phyloP scores from a whole-genome alignment of 2,888 invertebrate genomes.

The Cheilosia vulpina region DNA sequence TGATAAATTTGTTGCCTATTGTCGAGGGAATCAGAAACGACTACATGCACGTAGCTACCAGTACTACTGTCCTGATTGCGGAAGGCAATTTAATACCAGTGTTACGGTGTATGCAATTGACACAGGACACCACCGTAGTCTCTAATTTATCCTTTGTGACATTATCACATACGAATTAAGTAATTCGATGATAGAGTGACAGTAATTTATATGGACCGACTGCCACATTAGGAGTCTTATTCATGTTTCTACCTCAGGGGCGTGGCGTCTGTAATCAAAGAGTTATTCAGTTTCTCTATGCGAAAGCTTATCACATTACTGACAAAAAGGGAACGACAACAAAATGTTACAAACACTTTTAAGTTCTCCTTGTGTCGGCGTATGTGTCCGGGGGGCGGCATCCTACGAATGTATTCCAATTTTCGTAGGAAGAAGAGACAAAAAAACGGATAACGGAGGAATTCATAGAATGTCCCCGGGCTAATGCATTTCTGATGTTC shows the following conservation, averaged over 20 bases:
- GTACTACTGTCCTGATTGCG: background rate
- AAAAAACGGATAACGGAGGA: conserved; percentile 10
- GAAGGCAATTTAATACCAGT: background rate
- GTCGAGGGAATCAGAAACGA: conserved; percentile 17
- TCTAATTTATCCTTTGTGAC: conserved; percentile 39
- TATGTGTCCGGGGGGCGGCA: conserved; percentile 35
- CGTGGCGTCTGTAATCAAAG: conserved; percentile 16
- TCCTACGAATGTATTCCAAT: conserved; percentile 41
- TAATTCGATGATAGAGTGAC: conserved; percentile 22
- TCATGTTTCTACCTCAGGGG: conserved; percentile 1
- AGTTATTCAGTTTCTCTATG: conserved; percentile 3
- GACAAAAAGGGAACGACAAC: conserved; percentile 12
- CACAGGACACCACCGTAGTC: conserved; percentile 6
- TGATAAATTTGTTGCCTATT: conserved; percentile 55
- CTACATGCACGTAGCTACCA: background rate
- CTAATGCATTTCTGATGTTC: conserved; percentile 72
- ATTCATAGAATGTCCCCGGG: conserved; percentile 45
- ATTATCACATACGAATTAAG: conserved; percentile 37
- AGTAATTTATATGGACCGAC: conserved; percentile 25
- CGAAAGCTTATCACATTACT: conserved; percentile 28
- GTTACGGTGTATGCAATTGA: background rate
- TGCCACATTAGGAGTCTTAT: background rate
- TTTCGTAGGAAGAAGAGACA: background rate
- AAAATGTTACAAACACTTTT: conserved; percentile 28
- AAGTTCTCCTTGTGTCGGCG: conserved; percentile 27